phyloP scores from a whole-genome alignment of 2,113 vertebrate genomes.

The Chloebia gouldiae region DNA sequence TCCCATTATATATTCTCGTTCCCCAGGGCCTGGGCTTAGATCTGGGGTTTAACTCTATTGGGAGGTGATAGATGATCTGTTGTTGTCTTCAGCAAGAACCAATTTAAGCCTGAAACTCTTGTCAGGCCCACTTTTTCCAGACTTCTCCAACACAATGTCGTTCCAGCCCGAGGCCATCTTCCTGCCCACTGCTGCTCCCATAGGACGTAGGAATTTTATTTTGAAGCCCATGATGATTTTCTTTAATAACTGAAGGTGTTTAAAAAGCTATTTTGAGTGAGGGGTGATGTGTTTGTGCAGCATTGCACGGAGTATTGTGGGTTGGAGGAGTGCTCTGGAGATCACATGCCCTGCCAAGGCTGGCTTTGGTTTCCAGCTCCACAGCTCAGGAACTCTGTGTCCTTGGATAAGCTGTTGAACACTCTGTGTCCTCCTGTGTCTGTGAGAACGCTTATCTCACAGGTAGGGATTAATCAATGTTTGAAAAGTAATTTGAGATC shows the following conservation, averaged over 20 bases:
- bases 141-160: background rate
- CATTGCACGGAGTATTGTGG: accelerated
- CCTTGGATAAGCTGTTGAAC: conserved; percentile 20
- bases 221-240: background rate
- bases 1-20: background rate
- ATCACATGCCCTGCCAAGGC: background rate
- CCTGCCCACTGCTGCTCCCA: background rate
- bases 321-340: background rate
- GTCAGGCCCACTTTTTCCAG: background rate
- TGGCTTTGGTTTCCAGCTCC: background rate
- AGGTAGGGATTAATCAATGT: conserved; percentile 48
- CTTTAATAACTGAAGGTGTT: background rate
- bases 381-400: background rate
- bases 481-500: conserved; percentile 48
- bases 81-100: background rate
- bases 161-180: background rate
- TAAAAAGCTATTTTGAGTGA: background rate
- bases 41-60: background rate
- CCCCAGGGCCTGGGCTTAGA: background rate
- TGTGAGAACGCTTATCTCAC: conserved; percentile 13
- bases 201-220: background rate
- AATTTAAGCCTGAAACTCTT: background rate
- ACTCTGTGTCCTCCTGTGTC: background rate
- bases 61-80: background rate
- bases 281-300: background rate